Percentiles rank a stretch among this genome's conserved stretches.
phyloP scores from a whole-genome alignment of 2,797 vertebrate genomes.

The Sitta carolinensis region DNA sequence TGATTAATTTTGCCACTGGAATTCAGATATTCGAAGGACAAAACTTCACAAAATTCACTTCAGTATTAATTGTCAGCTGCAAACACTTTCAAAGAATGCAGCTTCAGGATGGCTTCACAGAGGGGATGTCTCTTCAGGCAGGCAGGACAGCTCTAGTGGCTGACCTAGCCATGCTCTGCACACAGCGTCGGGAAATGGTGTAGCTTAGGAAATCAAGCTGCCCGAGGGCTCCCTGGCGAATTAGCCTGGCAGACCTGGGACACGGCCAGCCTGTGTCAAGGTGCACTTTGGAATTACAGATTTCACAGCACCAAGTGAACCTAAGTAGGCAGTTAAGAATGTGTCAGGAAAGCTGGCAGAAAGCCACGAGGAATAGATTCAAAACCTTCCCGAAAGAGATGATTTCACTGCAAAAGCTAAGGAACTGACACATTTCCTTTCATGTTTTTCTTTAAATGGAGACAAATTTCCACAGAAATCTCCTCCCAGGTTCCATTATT shows the following conservation, averaged over 20 bases:
- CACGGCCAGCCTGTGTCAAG: neutral
- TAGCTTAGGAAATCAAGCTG: neutral
- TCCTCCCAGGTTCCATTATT: neutral
- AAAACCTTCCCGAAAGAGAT: constrained; percentile 6
- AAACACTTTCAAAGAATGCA: neutral
- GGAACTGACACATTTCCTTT: constrained; percentile 59
- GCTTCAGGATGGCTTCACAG: neutral
- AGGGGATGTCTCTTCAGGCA: neutral
- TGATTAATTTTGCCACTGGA: neutral
- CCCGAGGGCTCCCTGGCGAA: neutral
- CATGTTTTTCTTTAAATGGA: constrained; percentile 29
- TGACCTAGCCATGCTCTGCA: neutral
- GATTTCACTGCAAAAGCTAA: constrained; percentile 7
- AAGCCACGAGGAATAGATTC: neutral
- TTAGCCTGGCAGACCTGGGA: neutral
- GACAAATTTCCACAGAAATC: neutral
- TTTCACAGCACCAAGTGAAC: neutral
- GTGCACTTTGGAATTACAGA: neutral
- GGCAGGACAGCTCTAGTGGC: neutral
- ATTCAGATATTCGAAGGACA: neutral
- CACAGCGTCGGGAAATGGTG: neutral
- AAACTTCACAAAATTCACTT: neutral
- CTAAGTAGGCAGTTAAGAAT: neutral
- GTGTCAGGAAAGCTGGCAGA: constrained; percentile 8
- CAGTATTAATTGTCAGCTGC: neutral